Conservation (phyloP, 2,797 vertebrate species). For the Bradypodion pumilum region DNA sequence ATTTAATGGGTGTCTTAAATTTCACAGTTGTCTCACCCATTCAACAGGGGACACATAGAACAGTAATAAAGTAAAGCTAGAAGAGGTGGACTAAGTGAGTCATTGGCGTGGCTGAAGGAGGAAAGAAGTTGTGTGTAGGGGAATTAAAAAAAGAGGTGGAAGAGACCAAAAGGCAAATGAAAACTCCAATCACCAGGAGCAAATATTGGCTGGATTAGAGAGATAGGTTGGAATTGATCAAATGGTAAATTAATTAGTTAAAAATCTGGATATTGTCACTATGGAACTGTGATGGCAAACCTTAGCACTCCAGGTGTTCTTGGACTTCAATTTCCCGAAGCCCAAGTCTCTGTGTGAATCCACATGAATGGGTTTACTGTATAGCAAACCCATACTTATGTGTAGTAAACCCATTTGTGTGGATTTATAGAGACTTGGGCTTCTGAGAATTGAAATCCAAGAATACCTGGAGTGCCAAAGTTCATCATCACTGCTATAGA, state of each 20-base stretch:
- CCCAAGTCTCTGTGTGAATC: too few species aligned
- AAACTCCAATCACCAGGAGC: neutral
- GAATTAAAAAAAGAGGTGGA: neutral
- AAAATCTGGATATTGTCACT: too few species aligned
- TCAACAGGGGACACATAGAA: neutral
- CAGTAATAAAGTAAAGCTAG: neutral
- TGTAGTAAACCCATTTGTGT: too few species aligned
- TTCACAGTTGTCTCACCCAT: neutral
- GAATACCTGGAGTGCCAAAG: too few species aligned
- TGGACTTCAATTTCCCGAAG: too few species aligned
- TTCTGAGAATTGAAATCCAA: too few species aligned
- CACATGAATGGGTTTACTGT: too few species aligned
- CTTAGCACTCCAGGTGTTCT: too few species aligned
- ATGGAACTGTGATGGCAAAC: too few species aligned
- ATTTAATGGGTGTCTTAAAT: conserved; percentile 4
- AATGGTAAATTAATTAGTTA: neutral
- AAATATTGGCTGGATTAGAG: neutral
- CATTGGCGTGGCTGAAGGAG: neutral
- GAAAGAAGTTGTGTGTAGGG: conserved; percentile 22
- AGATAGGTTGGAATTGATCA: neutral
- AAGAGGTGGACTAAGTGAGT: neutral
- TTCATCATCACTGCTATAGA: too few species aligned
- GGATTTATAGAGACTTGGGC: too few species aligned
- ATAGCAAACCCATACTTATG: too few species aligned
- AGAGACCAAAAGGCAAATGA: neutral